Base-by-base conservation (phyloP, 2,113 vertebrate species). In the Mesembrinibis cayennensis region DNA sequence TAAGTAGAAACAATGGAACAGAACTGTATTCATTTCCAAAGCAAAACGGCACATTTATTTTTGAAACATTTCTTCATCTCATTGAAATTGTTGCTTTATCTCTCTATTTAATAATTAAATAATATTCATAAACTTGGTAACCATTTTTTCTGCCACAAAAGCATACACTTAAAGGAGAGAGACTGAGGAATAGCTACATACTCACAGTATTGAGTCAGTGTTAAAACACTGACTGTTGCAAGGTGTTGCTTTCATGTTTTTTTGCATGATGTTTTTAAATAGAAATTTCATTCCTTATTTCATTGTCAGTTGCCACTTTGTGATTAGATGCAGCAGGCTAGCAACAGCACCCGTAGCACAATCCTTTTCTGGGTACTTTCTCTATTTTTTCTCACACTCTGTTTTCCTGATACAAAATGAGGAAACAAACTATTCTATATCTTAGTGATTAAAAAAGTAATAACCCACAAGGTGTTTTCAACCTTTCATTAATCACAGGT, bases 331-430 rank as follows among this genome's bases (percentile, higher is more conserved):
- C 8, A 77, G 19, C 19, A 55, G 49, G 12, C 11, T 49, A 72
- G 5, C 4, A 65, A 11, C 14, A 53, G 27, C 21, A 76, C 1
- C 13, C 0, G 2, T 66, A 59, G 13, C 18, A 22, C 4, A n/a
- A 40, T 11, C 17, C 13, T 73, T 55, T 82, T 34, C 44, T 91
- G 29, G 9, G 50, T 65, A 40, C 0, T 2, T 34, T 59, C 1
- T 23, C 4, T 58, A 5, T 29, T 52, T 91, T 74, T 66, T 56
- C 7, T 70, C 65, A 52, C 7, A 23, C 7, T 27, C 1, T 59
- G 8, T 15, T 81, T 76, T 22, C 53, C 9, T 74, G 18, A 56
- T 32, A 59, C 3, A 78, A 18, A 21, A 80, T 7, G 29, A 78
- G 21, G 18, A 22, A 94, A 36, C 11, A 40, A 47, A n/a, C 2